Base-by-base conservation (phyloP, 2,113 vertebrate species). In the Malurus alboscapulatus region DNA sequence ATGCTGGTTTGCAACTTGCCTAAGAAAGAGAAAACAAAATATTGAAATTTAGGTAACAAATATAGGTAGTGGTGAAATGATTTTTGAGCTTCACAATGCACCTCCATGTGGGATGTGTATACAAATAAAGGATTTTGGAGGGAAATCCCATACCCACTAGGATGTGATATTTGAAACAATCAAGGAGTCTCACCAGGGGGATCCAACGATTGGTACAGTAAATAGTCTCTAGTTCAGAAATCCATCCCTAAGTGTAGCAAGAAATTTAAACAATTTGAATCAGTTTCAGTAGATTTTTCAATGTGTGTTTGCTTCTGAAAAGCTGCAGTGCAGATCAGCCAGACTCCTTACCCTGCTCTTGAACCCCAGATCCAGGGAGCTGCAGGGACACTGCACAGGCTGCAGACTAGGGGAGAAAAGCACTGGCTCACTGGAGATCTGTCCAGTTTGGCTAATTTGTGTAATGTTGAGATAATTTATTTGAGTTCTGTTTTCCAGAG, bases 181-280 rank as follows among this genome's bases (percentile, higher is more conserved):
- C 22, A 38, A 92, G 54, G 36, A 59, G 6, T 12, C 18, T 27
- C 1, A 1, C 19, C 40, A 53, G 21, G 27, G 10, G 18, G 27
- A 58, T 27, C 10, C 55, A 71, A 17, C 0, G 1, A 21, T 1
- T 2, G 45, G 9, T 50, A 36, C 30, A 25, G 7, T 34, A 57
- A 75, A 36, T n/a, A 19, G 2, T 50, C 11, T 63, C 10, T 78
- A 62, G 2, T 48, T 87, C 76, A 83, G n/a, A 30, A 74, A 44
- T 65, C 51, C 42, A 54, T 45, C 6, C 34, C 6, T 47, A 75
- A 67, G 6, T 2, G 1, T 51, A 57, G 12, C 10, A 86, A 50
- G 29, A 78, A 55, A 63, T 67, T 38, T 22, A 10, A 69, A 15
- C 0, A 0, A 38, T 68, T 45, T 80, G 12, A 42, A 48, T 69